Percentiles rank a stretch among this genome's conserved stretches.
Evolutionary conservation across 1,140 invertebrate genomes (phyloP).

Genomic region (Rhyzopertha dominica): DNA sequence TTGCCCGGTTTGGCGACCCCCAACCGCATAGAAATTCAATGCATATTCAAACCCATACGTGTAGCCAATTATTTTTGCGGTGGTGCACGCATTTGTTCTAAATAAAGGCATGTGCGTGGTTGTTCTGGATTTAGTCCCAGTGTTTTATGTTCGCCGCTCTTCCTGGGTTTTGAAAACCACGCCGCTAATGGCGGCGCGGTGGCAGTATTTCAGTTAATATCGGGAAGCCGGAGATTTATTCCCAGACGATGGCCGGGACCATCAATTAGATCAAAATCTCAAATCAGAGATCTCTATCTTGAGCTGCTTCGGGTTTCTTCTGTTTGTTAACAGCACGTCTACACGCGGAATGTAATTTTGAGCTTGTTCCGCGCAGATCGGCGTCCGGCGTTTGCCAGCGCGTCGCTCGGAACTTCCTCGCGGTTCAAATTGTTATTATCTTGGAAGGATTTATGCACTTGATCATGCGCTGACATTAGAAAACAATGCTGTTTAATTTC

Average conservation of each 20-base stretch:
- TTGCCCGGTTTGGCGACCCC: too few species aligned
- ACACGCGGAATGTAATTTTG: conserved; percentile 7
- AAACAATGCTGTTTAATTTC: too few species aligned
- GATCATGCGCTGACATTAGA: too few species aligned
- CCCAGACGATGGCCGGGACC: conserved; percentile 10
- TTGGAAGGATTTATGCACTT: too few species aligned
- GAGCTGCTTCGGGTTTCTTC: conserved; percentile 6
- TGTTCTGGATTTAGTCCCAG: conserved; percentile 7
- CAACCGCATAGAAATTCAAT: conserved; percentile 6
- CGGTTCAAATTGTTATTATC: too few species aligned
- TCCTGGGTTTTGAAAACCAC: too few species aligned
- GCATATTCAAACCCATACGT: conserved; percentile 14
- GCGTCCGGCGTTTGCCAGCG: too few species aligned
- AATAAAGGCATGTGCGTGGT: conserved; percentile 10
- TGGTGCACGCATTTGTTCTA: conserved; percentile 15
- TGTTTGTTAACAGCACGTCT: conserved; percentile 17
- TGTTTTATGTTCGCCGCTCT: too few species aligned
- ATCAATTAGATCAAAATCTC: conserved; percentile 24
- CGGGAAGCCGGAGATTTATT: conserved; percentile 10
- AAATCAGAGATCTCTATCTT: conserved; percentile 14
- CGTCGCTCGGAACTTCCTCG: too few species aligned
- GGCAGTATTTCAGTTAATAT: too few species aligned
- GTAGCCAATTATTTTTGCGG: conserved; percentile 4
- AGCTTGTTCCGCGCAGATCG: too few species aligned
- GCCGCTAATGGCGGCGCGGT: too few species aligned